These are phyloP conservation scores for Meriones psammophilus DNA, from an alignment of 2,797 vertebrate species.

Conservation along the genomic window DNA sequence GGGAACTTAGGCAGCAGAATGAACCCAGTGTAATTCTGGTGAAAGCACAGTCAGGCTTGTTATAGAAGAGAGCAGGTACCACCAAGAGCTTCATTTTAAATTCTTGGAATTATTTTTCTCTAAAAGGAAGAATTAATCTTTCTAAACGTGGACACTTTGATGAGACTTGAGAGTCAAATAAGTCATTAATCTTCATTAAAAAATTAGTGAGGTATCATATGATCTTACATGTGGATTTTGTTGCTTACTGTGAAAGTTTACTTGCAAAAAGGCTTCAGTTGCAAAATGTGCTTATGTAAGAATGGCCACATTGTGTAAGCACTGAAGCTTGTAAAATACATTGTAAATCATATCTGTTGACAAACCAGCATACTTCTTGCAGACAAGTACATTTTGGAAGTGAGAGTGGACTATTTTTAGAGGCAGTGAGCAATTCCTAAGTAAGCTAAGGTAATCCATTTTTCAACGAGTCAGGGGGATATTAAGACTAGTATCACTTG, in stretches of 20 bases:
- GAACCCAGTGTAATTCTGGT: neutral
- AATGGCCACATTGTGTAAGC: constrained; percentile 54
- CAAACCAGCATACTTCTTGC: constrained; percentile 23
- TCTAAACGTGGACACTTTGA: neutral
- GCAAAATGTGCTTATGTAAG: constrained; percentile 71
- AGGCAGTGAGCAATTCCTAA: constrained; percentile 32
- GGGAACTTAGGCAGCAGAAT: neutral
- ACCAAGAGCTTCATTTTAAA: constrained; percentile 4
- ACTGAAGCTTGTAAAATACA: constrained; percentile 47
- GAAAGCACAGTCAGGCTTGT: neutral
- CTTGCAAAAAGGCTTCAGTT: constrained; percentile 64
- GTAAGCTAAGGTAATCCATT: neutral
- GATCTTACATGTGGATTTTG: constrained; percentile 22
- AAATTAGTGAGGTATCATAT: constrained; percentile 7
- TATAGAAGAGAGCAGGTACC: neutral
- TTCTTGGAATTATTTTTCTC: constrained; percentile 23
- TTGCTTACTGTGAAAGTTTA: constrained; percentile 59
- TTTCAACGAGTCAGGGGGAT: constrained; percentile 25
- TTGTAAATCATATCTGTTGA: constrained; percentile 64
- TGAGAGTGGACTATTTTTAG: constrained; percentile 57
- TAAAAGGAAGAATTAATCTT: constrained; percentile 43
- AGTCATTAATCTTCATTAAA: constrained; percentile 54
- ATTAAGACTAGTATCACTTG: neutral
- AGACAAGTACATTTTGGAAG: constrained; percentile 57
- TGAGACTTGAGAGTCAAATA: constrained; percentile 27